Evolutionary conservation across 2,888 invertebrate genomes (phyloP), one percentile per base, ranked within the genome.

Genomic region (Drosophila dives): DNA sequence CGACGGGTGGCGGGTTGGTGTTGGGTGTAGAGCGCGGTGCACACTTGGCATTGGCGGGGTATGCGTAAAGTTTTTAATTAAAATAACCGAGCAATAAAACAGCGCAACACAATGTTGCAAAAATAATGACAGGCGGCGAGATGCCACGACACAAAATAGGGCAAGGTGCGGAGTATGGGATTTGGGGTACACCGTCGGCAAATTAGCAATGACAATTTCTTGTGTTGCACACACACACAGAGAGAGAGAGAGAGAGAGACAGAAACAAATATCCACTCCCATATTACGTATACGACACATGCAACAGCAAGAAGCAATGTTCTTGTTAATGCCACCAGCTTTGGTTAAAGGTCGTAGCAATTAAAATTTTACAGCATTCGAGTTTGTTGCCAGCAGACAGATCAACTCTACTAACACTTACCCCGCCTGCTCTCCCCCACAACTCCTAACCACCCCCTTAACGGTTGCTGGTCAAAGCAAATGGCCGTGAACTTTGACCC

Each of bases 1-100:
- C 3, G 20, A 12, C 12, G 20, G 45, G 3, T 12, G 45, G 12
- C 20, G 40, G 2, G 0, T 40, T 2, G 34, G 2, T 8, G 45
- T 15, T 32, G 49, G 50, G 33, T 10, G 32, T 3, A 12, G 42
- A 11, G 49, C 53, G 45, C 53, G 45, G 15, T 23, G 34, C 56
- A 40, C 75, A 83, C 71, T 85, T 83, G 88, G 71, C 72, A 81
- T 74, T 85, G 83, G 81, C 83, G 76, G 74, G 77, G 77, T 26
- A 45, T 69, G 81, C 62, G 64, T 65, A 88, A 88, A 88, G 84
- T 89, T 89, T 89, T 88, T 88, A 88, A 88, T 89, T 88, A 88
- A 88, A 88, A 88, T 88, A 89, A 84, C 82, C 82, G 66, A 76
- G 87, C 89, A 85, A 87, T 85, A 89, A 89, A 87, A 82, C 71